Conservation (phyloP, 2,888 invertebrate species). For the Anorthoa munda region DNA sequence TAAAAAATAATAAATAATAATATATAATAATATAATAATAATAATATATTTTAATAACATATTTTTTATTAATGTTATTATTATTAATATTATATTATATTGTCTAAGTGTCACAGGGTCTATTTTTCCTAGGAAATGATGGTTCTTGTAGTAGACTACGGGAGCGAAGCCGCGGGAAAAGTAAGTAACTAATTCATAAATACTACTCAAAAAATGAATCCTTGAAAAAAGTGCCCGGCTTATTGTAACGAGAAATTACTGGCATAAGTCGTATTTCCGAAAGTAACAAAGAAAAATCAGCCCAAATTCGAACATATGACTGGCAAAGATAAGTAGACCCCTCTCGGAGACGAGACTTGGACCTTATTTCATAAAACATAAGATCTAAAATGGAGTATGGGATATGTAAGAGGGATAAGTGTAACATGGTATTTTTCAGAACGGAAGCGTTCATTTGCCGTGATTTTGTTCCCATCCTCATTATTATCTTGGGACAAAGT, state of each 20-base stretch:
- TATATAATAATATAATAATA: too few species aligned
- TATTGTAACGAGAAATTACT: constrained; percentile 65
- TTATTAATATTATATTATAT: too few species aligned
- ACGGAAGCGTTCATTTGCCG: constrained; percentile 75
- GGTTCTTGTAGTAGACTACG: too few species aligned
- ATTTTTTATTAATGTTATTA: too few species aligned
- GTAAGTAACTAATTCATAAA: too few species aligned
- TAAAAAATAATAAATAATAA: too few species aligned
- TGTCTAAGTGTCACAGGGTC: too few species aligned
- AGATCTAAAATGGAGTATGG: constrained; percentile 16
- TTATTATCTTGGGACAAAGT: constrained; percentile 73
- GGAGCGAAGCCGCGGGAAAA: too few species aligned
- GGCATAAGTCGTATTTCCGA: constrained; percentile 65
- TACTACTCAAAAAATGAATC: neutral
- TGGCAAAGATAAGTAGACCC: constrained; percentile 23
- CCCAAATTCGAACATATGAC: constrained; percentile 68
- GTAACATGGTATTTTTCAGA: constrained; percentile 50
- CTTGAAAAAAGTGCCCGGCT: constrained; percentile 13
- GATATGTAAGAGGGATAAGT: constrained; percentile 14
- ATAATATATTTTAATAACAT: too few species aligned
- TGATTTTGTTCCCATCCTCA: constrained; percentile 77
- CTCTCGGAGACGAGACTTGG: neutral
- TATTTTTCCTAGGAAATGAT: too few species aligned
- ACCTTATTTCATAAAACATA: constrained; percentile 1
- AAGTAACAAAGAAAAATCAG: constrained; percentile 74